Base-by-base conservation (phyloP, 2,888 invertebrate genomes). In the Amphipyra berbera region DNA sequence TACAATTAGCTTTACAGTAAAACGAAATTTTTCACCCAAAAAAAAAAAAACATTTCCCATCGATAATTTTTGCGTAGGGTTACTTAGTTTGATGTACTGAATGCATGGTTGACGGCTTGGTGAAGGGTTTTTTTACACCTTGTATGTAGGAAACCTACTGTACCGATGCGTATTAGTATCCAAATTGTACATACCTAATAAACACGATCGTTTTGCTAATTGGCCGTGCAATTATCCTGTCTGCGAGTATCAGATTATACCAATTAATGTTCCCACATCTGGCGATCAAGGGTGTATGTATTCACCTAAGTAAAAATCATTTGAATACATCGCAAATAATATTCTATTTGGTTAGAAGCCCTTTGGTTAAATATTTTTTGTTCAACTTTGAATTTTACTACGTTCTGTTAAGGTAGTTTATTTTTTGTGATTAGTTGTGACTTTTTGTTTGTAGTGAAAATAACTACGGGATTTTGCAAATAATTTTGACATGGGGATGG, bases 201-300 rank as follows among this genome's bases (percentile, higher is more conserved):
- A 35, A 35, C 35, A 35, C 7, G 35, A 9, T 53, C 41, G 6
- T 33, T 47, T 48, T 46, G 21, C 12, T 73, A 68, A 70, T 73
- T 68, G 74, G 47, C 33, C 15, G 12, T 27, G 42, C 56, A 57
- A 68, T 73, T 68, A 73, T 38, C 21, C 21, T 47, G 57, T 48
- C 50, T 45, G 15, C n/a, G n/a, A 35, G 37, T 44, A 62, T 68
- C 54, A 38, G 70, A 71, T 71, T 73, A 71, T 62, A 45, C 57
- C 74, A 73, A 71, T 71, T 71, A 71, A 46, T 54, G 50, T 15
- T 57, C 2, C 35, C 48, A 30, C 27, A 53, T 60, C 45, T 13
- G 14, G 45, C 41, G 33, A 58, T 64, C 41, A 61, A 46, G 14
- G 33, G n/a, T 12, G 13, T 41, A 41, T 42, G 40, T 37, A 14